These are phyloP conservation scores for Pogona vitticeps DNA, from an alignment of 2,113 vertebrate genomes.

Conservation along the genomic window DNA sequence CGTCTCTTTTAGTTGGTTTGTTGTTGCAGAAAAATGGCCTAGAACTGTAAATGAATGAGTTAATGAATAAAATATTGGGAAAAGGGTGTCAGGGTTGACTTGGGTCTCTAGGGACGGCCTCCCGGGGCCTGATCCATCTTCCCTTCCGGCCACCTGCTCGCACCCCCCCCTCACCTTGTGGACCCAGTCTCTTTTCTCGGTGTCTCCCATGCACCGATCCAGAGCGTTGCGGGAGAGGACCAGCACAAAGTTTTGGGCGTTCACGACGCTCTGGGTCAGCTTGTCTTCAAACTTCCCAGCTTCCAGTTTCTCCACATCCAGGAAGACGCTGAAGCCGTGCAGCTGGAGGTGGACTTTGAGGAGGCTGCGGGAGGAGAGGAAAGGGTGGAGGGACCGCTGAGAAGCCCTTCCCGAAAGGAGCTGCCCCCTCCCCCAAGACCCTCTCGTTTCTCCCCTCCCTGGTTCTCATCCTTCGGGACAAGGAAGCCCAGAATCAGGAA, in stretches of 20 bases:
- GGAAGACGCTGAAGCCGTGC: slow-evolving; percentile 94
- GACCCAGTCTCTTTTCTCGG: slow-evolving; percentile 93
- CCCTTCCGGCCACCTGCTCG: background rate
- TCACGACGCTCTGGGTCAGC: slow-evolving; percentile 89
- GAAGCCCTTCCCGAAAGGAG: background rate
- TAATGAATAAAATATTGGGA: too few relatives aligned
- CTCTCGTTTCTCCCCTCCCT: background rate
- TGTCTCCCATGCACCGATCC: slow-evolving; percentile 94
- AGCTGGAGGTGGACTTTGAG: slow-evolving; percentile 97
- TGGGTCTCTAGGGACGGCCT: too few relatives aligned
- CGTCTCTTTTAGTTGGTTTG: too few relatives aligned
- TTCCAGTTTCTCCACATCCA: slow-evolving; percentile 97
- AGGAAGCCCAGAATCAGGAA: too few relatives aligned
- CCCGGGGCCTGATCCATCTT: background rate
- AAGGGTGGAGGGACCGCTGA: background rate
- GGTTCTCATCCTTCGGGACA: too few relatives aligned
- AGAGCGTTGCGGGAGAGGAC: slow-evolving; percentile 88
- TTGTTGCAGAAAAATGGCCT: too few relatives aligned
- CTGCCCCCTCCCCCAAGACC: background rate
- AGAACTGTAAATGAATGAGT: too few relatives aligned
- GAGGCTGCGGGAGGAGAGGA: slow-evolving; percentile 75
- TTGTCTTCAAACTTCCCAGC: slow-evolving; percentile 96
- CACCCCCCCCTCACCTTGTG: slow-evolving; percentile 84
- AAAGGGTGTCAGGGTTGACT: too few relatives aligned
- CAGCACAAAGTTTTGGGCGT: slow-evolving; percentile 91